Conservation (phyloP, 2,888 invertebrate genomes). For the Ariolimax columbianus region DNA sequence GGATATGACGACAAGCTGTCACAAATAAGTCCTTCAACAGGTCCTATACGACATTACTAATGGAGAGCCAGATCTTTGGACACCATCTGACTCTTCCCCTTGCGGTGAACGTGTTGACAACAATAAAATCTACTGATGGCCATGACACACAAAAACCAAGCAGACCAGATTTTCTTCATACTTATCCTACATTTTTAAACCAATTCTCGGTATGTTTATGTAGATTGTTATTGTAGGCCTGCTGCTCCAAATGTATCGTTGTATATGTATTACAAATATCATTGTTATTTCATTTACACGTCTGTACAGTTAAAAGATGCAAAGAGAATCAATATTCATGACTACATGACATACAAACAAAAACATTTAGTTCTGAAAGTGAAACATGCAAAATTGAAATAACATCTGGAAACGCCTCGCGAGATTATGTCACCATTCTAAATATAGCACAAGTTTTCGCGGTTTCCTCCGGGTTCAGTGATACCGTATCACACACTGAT, state of each 20-base stretch:
- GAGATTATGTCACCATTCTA: neutral
- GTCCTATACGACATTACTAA: neutral
- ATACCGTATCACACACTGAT: too few relatives aligned
- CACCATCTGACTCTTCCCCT: neutral
- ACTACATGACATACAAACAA: neutral
- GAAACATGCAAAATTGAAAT: neutral
- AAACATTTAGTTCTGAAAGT: neutral
- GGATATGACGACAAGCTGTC: neutral
- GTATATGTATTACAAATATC: neutral
- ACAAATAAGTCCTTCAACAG: neutral
- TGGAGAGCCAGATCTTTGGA: neutral
- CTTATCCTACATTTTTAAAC: neutral
- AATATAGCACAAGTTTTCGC: conserved; percentile 21
- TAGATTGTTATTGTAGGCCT: neutral
- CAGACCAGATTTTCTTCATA: neutral
- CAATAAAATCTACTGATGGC: neutral
- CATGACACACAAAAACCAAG: neutral
- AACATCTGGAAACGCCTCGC: neutral
- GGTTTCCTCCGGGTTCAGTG: neutral
- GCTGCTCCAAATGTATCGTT: neutral
- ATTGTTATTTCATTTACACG: neutral
- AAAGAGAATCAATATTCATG: neutral
- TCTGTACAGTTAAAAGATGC: neutral
- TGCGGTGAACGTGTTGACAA: neutral
- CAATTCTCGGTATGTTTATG: neutral